Conservation (phyloP, 2,888 invertebrate genomes). For the Acleris laterana region DNA sequence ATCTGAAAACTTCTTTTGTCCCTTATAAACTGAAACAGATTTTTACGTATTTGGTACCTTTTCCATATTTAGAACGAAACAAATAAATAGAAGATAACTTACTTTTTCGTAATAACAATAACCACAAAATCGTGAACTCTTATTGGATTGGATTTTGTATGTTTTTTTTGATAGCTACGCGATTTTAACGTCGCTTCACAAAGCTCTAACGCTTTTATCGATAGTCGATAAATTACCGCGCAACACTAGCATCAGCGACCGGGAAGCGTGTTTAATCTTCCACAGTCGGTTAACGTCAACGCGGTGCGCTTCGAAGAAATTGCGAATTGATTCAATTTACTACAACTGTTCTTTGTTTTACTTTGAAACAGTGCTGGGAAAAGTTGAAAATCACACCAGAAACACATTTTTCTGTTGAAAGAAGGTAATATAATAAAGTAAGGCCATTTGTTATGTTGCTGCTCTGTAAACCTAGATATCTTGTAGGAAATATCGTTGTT, state of each 20-base stretch:
- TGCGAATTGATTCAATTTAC: slow-evolving; percentile 27
- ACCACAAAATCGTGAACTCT: too few relatives aligned
- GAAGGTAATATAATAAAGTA: background rate
- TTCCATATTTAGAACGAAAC: too few relatives aligned
- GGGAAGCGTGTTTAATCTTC: slow-evolving; percentile 41
- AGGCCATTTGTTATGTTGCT: background rate
- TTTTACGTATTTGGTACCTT: too few relatives aligned
- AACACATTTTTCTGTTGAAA: background rate
- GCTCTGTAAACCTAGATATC: background rate
- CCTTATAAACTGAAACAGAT: too few relatives aligned
- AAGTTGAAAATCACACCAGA: background rate
- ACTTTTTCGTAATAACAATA: too few relatives aligned
- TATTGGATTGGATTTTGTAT: too few relatives aligned
- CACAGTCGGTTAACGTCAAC: slow-evolving; percentile 51
- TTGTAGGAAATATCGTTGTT: background rate
- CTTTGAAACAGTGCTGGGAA: slow-evolving; percentile 6
- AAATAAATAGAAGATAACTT: too few relatives aligned
- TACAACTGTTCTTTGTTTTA: slow-evolving; percentile 9
- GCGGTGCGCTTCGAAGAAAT: slow-evolving; percentile 14
- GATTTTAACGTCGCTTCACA: too few relatives aligned
- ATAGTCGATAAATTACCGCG: background rate
- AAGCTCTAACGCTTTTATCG: background rate
- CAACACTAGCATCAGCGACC: slow-evolving; percentile 16
- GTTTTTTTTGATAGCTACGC: too few relatives aligned
- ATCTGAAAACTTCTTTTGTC: too few relatives aligned